Evolutionary conservation across 2,797 vertebrate genomes (phyloP).

Genomic region (Urophycis tenuis): DNA sequence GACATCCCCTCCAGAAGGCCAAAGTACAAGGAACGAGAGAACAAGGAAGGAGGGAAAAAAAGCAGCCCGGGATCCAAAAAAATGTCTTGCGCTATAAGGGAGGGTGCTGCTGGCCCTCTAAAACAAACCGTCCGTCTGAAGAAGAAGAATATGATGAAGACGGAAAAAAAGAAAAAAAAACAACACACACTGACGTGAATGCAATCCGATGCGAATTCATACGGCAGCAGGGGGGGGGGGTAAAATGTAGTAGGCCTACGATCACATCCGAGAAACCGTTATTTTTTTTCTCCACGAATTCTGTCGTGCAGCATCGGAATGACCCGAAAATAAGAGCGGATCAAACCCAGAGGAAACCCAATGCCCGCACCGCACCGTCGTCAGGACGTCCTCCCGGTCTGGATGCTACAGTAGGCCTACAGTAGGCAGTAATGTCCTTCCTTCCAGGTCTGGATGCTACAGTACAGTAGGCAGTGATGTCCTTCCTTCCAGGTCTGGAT

Average conservation of each 20-base stretch:
- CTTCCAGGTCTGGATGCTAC: constrained; percentile 37
- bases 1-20: constrained; percentile 57
- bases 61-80: constrained; percentile 47
- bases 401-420: not conserved
- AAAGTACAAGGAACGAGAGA: not conserved
- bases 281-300: not conserved
- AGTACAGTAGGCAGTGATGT: constrained; percentile 17
- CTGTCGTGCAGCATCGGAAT: constrained; percentile 19
- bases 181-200: constrained; percentile 57
- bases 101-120: constrained; percentile 61
- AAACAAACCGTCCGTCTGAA: constrained; percentile 47
- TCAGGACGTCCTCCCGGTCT: not conserved
- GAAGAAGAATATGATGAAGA: not conserved
- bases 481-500: constrained; percentile 47
- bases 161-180: constrained; percentile 31
- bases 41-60: constrained; percentile 35
- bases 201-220: constrained; percentile 62
- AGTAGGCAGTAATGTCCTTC: constrained; percentile 25
- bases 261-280: constrained; percentile 47
- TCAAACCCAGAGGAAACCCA: not conserved
- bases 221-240: constrained; percentile 32
- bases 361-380: not conserved
- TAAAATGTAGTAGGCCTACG: constrained; percentile 26
- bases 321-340: constrained; percentile 2
- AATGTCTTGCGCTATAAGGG: constrained; percentile 61